These are phyloP conservation scores for Pachycephus smyrnensis DNA, from an alignment of 2,888 invertebrate genomes.

Conservation along the genomic window DNA sequence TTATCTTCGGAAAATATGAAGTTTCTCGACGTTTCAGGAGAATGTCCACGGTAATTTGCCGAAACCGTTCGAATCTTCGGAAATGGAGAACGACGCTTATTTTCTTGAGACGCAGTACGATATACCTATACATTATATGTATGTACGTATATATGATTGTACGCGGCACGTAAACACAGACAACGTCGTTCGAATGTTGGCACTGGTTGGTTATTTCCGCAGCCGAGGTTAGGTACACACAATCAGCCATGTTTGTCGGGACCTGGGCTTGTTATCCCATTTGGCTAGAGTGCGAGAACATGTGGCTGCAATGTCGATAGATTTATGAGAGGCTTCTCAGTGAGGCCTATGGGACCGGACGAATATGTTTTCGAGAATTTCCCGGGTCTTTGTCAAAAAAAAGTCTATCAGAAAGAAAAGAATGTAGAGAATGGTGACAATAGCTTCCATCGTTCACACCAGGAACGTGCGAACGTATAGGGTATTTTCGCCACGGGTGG, in stretches of 20 bases:
- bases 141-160: background rate
- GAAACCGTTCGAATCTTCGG: background rate
- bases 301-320: conserved; percentile 25
- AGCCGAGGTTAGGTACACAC: conserved; percentile 47
- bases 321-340: conserved; percentile 33
- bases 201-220: conserved; percentile 35
- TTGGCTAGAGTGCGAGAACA: conserved; percentile 32
- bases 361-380: background rate
- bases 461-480: background rate
- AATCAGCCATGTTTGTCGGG: conserved; percentile 52
- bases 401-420: background rate
- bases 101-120: background rate
- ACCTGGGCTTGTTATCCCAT: conserved; percentile 52
- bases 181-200: conserved; percentile 1
- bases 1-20: background rate
- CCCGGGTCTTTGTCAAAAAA: background rate
- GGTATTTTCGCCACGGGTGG: background rate
- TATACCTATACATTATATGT: background rate
- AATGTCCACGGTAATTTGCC: no score
- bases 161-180: background rate
- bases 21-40: background rate
- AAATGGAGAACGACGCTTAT: background rate
- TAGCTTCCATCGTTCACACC: background rate
- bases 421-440: background rate
- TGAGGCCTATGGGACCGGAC: background rate